These are phyloP conservation scores for Halcyon malimbica DNA, from an alignment of 2,113 vertebrate species.

Conservation along the genomic window DNA sequence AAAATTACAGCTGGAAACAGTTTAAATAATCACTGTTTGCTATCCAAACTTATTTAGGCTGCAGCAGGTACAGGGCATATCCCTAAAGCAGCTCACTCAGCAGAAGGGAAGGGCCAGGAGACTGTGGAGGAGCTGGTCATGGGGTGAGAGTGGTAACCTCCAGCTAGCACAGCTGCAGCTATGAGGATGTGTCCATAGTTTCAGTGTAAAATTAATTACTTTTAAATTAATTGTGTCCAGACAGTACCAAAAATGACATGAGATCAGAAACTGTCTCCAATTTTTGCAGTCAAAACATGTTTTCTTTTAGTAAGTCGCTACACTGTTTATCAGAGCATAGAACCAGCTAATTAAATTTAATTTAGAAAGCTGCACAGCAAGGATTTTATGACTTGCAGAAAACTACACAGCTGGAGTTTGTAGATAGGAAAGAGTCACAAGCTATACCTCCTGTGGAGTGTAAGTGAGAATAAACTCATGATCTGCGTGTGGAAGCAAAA, in stretches of 20 bases:
- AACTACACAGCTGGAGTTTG: constrained; percentile 35
- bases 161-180: constrained; percentile 39
- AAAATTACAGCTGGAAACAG: not conserved
- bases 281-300: constrained; percentile 48
- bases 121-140: not conserved
- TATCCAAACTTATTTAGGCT: not conserved
- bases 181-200: not conserved
- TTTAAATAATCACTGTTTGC: not conserved
- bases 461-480: constrained; percentile 85
- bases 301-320: not conserved
- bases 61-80: not conserved
- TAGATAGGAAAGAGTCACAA: constrained; percentile 6
- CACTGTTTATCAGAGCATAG: constrained; percentile 6
- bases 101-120: not conserved
- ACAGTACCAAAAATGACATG: not conserved
- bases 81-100: not conserved
- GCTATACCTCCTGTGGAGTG: constrained; percentile 83
- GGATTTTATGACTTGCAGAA: constrained; percentile 31
- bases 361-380: constrained; percentile 25
- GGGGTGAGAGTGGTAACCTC: not conserved
- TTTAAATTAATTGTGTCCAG: not conserved
- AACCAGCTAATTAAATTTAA: constrained; percentile 23
- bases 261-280: constrained; percentile 38
- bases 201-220: not conserved
- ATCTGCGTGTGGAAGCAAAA: constrained; percentile 77